Conservation (phyloP, 2,888 invertebrate genomes). For the Melinaea marsaeus region DNA sequence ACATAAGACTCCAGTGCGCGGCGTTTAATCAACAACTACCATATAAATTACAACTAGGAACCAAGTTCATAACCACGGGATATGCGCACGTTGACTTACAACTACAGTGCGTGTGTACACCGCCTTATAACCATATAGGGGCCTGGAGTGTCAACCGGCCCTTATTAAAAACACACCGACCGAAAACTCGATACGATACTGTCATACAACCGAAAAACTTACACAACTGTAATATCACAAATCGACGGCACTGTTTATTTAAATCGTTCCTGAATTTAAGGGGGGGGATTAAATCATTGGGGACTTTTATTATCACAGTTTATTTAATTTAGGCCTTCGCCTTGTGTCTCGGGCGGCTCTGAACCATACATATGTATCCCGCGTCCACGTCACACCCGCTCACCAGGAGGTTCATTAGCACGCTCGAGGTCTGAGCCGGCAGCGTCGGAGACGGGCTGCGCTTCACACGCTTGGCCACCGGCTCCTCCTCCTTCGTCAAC, state of each 20-base stretch:
- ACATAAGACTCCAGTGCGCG: constrained; percentile 66
- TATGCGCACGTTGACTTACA: constrained; percentile 71
- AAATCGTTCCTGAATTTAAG: constrained; percentile 40
- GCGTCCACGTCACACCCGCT: constrained; percentile 96
- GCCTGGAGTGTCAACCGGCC: constrained; percentile 48
- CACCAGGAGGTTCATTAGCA: constrained; percentile 95
- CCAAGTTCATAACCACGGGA: constrained; percentile 66
- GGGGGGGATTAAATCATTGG: constrained; percentile 33
- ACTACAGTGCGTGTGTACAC: constrained; percentile 48
- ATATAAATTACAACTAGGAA: constrained; percentile 55
- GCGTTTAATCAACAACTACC: constrained; percentile 48
- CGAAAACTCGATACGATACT: constrained; percentile 27
- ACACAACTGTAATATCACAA: constrained; percentile 55
- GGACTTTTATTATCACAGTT: constrained; percentile 76
- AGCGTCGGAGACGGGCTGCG: constrained; percentile 62
- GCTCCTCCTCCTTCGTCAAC: constrained; percentile 64
- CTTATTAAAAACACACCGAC: constrained; percentile 33
- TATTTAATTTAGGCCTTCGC: constrained; percentile 60
- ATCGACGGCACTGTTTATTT: constrained; percentile 59
- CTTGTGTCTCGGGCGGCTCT: constrained; percentile 78
- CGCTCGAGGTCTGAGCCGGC: constrained; percentile 79
- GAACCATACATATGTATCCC: constrained; percentile 92
- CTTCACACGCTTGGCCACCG: constrained; percentile 60
- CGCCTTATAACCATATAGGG: constrained; percentile 46
- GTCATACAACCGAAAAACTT: constrained; percentile 32